Evolutionary conservation across 2,113 vertebrate genomes (phyloP), one percentile per base, ranked within the genome.

Genomic region (Sinocyclocheilus rhinocerous): DNA sequence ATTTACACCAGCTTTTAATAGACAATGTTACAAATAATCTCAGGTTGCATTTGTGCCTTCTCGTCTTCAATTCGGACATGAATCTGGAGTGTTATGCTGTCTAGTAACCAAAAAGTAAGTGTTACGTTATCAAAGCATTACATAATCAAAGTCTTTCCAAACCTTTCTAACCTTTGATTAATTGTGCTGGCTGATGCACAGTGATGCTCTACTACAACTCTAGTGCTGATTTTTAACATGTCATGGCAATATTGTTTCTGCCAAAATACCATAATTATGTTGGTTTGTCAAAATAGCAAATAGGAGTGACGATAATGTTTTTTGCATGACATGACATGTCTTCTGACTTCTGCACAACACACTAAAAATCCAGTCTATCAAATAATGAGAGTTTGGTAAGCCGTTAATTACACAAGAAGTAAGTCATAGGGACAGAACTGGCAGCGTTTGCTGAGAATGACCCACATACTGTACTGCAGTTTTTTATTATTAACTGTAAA

Each of bases 1-100:
- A 48, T 70, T 85, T 81, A 76, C 77, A 69, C 12, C 39, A 16
- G n/a, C 87, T 85, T 81, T 88, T 82, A 85, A 88, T 88, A 88
- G 78, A 65, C 39, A 52, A 33, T 26, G 18, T 85, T 67, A 84
- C 33, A 48, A 26, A 16, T 61, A 20, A 15, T 33, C 67, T 85
- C 76, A 50, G 79, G 75, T 26, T 73, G 39, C 86, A 67, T 42
- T 6, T 57, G 65, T 48, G 26, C 22, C 59, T 39, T 24, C 24
- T 0, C 9, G 69, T 39, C 45, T 48, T 1, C 29, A 33, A 33
- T 33, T 33, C 29, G 2, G 24, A 26, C 75, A 55, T 18, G 6
- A 12, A 3, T 5, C 33, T 22, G 29, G 2, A 33, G 57, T 10
- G 20, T 42, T 42, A 42, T 0, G 45, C 45, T 76, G 22, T 76